These are phyloP conservation scores for Eulithis prunata DNA, from an alignment of 2,888 invertebrate genomes.

Conservation along the genomic window DNA sequence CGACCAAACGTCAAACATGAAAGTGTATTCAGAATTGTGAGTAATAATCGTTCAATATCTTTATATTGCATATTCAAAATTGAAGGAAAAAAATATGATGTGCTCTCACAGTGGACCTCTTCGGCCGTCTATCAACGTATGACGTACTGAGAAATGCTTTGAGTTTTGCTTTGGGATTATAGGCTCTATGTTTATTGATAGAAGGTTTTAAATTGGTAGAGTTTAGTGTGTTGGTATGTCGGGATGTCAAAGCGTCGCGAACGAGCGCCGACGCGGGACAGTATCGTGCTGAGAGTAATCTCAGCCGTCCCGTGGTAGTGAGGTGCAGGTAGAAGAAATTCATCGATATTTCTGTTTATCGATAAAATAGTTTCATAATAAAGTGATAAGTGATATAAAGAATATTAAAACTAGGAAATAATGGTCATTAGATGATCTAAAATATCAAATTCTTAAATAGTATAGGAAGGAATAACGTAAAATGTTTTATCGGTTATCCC, in stretches of 20 bases:
- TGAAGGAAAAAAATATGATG: constrained; percentile 58
- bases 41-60: constrained; percentile 80
- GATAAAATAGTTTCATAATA: not conserved
- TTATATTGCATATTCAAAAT: constrained; percentile 75
- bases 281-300: constrained; percentile 85
- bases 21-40: constrained; percentile 57
- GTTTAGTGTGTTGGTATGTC: constrained; percentile 58
- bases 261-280: constrained; percentile 82
- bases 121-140: constrained; percentile 80
- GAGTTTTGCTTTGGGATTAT: constrained; percentile 39
- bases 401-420: too few species aligned
- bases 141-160: constrained; percentile 64
- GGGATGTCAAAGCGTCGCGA: constrained; percentile 84
- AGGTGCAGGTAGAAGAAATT: constrained; percentile 49
- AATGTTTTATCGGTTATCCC: too few species aligned
- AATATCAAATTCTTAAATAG: too few species aligned
- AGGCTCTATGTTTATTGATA: constrained; percentile 36
- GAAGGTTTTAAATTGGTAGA: constrained; percentile 45
- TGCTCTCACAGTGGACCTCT: constrained; percentile 68
- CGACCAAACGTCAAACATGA: constrained; percentile 56
- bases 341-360: constrained; percentile 23
- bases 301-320: constrained; percentile 71
- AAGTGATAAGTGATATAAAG: too few species aligned
- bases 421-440: too few species aligned
- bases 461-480: too few species aligned